Evolutionary conservation across 1,140 invertebrate species (phyloP).

Genomic region (Dermatophagoides farinae): DNA sequence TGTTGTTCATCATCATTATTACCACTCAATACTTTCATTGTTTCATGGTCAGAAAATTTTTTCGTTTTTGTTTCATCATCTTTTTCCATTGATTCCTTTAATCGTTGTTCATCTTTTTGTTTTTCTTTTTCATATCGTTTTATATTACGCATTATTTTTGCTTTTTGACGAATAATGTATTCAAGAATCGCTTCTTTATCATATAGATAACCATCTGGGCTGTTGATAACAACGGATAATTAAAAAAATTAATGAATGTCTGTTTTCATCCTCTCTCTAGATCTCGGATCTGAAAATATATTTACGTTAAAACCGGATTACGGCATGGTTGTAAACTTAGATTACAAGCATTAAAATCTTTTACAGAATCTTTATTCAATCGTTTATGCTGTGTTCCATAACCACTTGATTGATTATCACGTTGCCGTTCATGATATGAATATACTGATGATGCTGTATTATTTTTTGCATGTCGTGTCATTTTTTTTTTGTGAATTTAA

Average conservation of each 20-base stretch:
- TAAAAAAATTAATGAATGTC: neutral
- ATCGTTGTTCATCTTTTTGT: conserved; percentile 37
- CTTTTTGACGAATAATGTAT: conserved; percentile 87
- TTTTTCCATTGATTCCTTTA: conserved; percentile 31
- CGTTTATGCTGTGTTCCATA: conserved; percentile 36
- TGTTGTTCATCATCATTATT: neutral
- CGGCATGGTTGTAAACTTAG: conserved; percentile 84
- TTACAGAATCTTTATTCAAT: conserved; percentile 87
- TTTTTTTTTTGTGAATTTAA: conserved; percentile 24
- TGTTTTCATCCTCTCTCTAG: conserved; percentile 1
- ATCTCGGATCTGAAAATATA: conserved; percentile 14
- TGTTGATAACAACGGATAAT: conserved; percentile 23
- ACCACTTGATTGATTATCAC: conserved; percentile 57
- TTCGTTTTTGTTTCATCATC: conserved; percentile 46
- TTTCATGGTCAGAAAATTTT: conserved; percentile 51
- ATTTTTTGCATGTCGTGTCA: conserved; percentile 90
- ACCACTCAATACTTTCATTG: conserved; percentile 27
- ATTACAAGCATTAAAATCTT: conserved; percentile 95
- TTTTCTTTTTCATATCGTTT: conserved; percentile 85
- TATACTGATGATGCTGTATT: conserved; percentile 95
- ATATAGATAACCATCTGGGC: conserved; percentile 78
- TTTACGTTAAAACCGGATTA: conserved; percentile 66
- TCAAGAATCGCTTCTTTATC: conserved; percentile 93
- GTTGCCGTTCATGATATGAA: conserved; percentile 93
- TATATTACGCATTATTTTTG: conserved; percentile 62